phyloP scores from a whole-genome alignment of 2,797 vertebrate genomes.

The Ceyx erithaca region DNA sequence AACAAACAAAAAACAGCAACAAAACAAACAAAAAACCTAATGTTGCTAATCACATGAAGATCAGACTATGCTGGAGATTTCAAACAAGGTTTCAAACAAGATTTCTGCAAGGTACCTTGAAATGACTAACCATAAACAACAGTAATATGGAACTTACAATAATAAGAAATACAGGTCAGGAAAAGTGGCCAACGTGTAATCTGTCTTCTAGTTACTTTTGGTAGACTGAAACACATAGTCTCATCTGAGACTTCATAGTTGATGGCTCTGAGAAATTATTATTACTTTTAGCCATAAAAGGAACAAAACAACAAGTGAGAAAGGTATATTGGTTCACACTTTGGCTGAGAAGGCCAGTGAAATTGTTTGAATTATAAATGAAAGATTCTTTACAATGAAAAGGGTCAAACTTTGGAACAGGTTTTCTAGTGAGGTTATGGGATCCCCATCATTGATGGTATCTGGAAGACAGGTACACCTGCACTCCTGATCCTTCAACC shows the following conservation, averaged over 20 bases:
- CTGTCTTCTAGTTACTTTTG: not conserved
- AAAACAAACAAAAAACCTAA: not conserved
- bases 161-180: not conserved
- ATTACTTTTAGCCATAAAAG: not conserved
- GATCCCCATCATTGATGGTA: too few relatives aligned
- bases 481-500: too few relatives aligned
- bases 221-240: not conserved
- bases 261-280: not conserved
- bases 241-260: not conserved
- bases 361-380: not conserved
- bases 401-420: not conserved
- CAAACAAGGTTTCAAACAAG: not conserved
- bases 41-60: not conserved
- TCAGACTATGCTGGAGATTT: not conserved
- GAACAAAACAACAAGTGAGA: not conserved
- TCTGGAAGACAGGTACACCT: too few relatives aligned
- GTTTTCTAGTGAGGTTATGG: not conserved
- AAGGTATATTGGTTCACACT: not conserved
- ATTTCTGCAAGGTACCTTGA: not conserved
- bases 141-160: not conserved
- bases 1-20: too few relatives aligned
- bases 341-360: not conserved
- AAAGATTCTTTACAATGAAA: not conserved
- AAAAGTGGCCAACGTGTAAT: not conserved
- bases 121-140: not conserved